These are phyloP conservation scores for Nesidiocoris tenuis DNA, from an alignment of 2,888 invertebrate genomes.

Conservation along the genomic window DNA sequence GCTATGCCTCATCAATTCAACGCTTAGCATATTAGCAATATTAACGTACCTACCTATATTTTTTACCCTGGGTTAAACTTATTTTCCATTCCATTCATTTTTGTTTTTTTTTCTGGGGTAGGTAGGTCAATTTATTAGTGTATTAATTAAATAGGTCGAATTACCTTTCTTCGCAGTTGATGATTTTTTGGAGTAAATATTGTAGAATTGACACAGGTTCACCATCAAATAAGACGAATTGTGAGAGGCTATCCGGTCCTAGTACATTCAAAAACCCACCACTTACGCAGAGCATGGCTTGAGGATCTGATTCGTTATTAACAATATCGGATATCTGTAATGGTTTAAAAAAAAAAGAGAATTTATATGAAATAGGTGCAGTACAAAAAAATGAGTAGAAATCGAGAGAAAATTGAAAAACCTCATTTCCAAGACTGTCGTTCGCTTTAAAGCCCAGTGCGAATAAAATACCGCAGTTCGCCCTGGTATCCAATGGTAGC, in stretches of 20 bases:
- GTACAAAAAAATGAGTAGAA: neutral
- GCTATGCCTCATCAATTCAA: no score
- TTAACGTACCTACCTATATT: no score
- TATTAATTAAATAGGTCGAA: neutral
- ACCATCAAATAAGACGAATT: conserved; percentile 35
- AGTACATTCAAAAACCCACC: conserved; percentile 52
- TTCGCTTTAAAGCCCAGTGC: conserved; percentile 35
- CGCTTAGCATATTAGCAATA: no score
- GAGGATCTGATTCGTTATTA: neutral
- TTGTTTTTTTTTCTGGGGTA: no score
- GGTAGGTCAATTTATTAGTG: no score
- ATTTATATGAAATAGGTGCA: neutral
- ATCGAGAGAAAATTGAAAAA: no score
- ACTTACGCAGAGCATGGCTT: conserved; percentile 50
- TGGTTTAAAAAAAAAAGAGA: no score
- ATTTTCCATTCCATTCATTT: no score
- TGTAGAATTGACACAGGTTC: conserved; percentile 51
- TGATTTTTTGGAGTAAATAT: conserved; percentile 53
- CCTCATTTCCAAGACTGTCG: no score
- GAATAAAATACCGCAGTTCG: conserved; percentile 59
- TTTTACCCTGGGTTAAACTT: no score
- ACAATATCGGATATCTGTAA: conserved; percentile 28
- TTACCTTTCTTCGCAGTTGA: conserved; percentile 54
- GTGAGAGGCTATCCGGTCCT: conserved; percentile 49
- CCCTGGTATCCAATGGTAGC: conserved; percentile 66